Evolutionary conservation across 2,888 invertebrate genomes (phyloP), one percentile per base, ranked within the genome.

Genomic region (Drosophila phalerata): DNA sequence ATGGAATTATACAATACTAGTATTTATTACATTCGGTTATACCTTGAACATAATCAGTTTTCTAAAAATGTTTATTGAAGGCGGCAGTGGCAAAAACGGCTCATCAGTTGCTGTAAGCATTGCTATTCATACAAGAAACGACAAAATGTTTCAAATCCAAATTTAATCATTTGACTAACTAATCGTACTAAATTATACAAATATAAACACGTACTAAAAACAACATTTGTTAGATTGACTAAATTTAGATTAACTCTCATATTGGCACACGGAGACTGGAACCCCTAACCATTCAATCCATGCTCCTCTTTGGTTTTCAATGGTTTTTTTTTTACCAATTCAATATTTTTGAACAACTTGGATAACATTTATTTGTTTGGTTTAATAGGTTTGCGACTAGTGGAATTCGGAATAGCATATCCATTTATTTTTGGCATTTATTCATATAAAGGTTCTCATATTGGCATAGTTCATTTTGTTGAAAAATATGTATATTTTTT

Each of bases 81-180:
- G 98, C 93, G 98, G 98, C 92, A 96, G 96, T 93, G 98, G 98
- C 92, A 98, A 98, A 94, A 98, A 98, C 93, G 98, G 98, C 93
- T 98, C 98, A 81, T 97, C 98, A 83, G 97, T 98, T 92, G 98
- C 98, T 93, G 98, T 93, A 93, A 93, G 93, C 91, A 91, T 91
- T 79, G 82, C 79, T 51, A 49, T 70, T 32, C 68, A 43, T 55
- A 48, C 43, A 52, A 30, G 42, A 71, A 67, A 57, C 17, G 5
- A 48, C 52, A 57, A 42, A 68, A 25, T 53, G 53, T 55, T 56
- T 34, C 40, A 28, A 63, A 42, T 0, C 48, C 28, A 66, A 78
- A 45, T 43, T 34, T 6, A 42, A 40, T 30, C 34, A 66, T 53
- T 34, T 22, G 22, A 60, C 55, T 32, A 22, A 63, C 52, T 69